Evolutionary conservation across 2,797 vertebrate genomes (phyloP), one percentile per base, ranked within the genome.

Genomic region (Sardinella longiceps): DNA sequence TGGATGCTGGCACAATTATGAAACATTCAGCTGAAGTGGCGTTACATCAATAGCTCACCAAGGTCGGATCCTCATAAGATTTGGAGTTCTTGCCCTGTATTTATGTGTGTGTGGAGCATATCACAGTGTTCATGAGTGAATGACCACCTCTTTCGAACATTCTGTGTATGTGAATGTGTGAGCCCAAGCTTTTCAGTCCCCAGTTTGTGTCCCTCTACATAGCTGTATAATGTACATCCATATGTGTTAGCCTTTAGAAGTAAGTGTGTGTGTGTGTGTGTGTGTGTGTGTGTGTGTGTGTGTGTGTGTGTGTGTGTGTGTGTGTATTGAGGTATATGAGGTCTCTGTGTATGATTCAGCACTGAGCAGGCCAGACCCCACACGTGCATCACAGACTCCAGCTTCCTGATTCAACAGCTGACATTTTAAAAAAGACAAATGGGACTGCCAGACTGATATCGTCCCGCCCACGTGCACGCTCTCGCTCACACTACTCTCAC

Each of bases 31-130:
- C 63, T 37, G 63, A 33, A 33, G 28, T 66, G 60, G 11, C 28
- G 28, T 66, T 66, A 66, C 60, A 66, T 66, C 28, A 33, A 33
- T 37, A 15, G 28, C 63, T 33, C 12, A 33, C 63, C 63, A 70
- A 33, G 25, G 28, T 12, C 63, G 37, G 63, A 70, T 70, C 63
- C 14, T 14, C 63, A 15, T 33, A 70, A 37, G 56, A 66, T 66
- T 66, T 33, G 15, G 28, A 84, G 85, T 86, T 48, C 46, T 48
- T 10, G 46, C 46, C 46, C 46, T 20, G 86, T 86, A 83, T 86
- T 85, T 85, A 82, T 86, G 74, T 87, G 81, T 3, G 23, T 48
- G 56, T 60, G 23, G 25, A 20, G n/a, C 23, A 60, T 60, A n/a
- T 9, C 46, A 48, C 7, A 48, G 56, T 10, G 56, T 60, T 60